Percentiles rank a stretch among this genome's conserved stretches.
phyloP scores from a whole-genome alignment of 1,140 invertebrate species.

The Rhagoletis zephyria region DNA sequence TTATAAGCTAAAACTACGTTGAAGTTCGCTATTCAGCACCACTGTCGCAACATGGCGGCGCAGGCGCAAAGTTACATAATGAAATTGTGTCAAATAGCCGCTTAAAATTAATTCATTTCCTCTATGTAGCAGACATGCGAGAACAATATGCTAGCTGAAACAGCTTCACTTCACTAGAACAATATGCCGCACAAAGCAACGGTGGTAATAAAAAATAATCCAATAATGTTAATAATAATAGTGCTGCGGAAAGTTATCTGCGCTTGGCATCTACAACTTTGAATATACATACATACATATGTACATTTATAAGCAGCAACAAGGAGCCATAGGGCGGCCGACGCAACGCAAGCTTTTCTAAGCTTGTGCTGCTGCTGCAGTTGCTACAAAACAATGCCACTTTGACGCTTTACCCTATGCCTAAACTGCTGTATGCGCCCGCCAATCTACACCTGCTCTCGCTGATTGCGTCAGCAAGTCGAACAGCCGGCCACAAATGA shows the following conservation, averaged over 20 bases:
- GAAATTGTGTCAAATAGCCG: slow-evolving; percentile 42
- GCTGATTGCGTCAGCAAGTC: background rate
- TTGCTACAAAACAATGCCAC: slow-evolving; percentile 20
- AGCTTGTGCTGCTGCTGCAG: background rate
- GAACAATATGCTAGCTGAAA: background rate
- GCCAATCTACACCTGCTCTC: slow-evolving; percentile 16
- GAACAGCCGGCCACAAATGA: background rate
- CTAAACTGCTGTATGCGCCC: background rate
- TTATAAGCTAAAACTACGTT: background rate
- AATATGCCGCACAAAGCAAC: background rate
- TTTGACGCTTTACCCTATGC: slow-evolving; percentile 13
- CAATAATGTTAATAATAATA: slow-evolving; percentile 28
- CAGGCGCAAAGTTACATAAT: background rate
- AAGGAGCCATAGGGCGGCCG: background rate
- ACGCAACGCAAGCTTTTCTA: background rate
- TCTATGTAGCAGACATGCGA: background rate
- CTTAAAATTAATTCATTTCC: slow-evolving; percentile 38
- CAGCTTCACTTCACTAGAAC: background rate
- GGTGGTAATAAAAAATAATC: background rate
- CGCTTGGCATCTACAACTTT: background rate
- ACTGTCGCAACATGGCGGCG: background rate
- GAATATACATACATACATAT: background rate
- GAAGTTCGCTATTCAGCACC: slow-evolving; percentile 4
- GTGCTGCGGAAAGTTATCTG: background rate
- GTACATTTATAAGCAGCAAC: background rate